Evolutionary conservation across 2,888 invertebrate genomes (phyloP).

Genomic region (Eulithis testata): DNA sequence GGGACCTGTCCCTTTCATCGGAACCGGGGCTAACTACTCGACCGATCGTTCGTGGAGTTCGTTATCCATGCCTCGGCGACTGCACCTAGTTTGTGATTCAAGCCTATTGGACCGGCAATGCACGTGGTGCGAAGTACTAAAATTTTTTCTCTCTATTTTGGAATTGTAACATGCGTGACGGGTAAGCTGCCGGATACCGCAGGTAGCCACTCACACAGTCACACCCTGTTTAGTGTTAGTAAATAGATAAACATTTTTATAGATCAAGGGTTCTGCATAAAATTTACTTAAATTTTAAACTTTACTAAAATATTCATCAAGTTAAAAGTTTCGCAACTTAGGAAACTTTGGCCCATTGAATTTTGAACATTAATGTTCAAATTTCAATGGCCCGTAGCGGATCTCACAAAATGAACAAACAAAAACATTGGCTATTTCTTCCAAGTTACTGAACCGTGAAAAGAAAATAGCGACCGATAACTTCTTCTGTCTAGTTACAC

Average conservation of each 20-base stretch:
- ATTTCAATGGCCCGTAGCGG: constrained; percentile 11
- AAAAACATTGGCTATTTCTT: constrained; percentile 20
- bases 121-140: constrained; percentile 63
- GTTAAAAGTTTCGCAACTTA: constrained; percentile 36
- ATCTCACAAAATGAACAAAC: constrained; percentile 22
- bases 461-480: constrained; percentile 20
- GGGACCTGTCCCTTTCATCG: constrained; percentile 50
- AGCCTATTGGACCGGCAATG: constrained; percentile 56
- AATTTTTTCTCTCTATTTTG: constrained; percentile 66
- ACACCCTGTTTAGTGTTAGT: constrained; percentile 56
- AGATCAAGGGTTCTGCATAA: constrained; percentile 44
- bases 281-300: constrained; percentile 15
- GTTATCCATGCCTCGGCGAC: constrained; percentile 38
- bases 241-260: constrained; percentile 50
- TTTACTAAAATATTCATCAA: background rate
- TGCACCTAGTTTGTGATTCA: constrained; percentile 43
- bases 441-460: constrained; percentile 27
- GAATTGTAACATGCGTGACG: constrained; percentile 65
- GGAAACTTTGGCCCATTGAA: constrained; percentile 34
- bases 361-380: constrained; percentile 29
- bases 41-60: constrained; percentile 25
- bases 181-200: constrained; percentile 73
- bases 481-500: constrained; percentile 8
- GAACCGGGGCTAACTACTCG: constrained; percentile 47
- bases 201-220: constrained; percentile 76